Evolutionary conservation across 2,113 vertebrate genomes (phyloP), one percentile per base, ranked within the genome.

Genomic region (Panthera tigris): DNA sequence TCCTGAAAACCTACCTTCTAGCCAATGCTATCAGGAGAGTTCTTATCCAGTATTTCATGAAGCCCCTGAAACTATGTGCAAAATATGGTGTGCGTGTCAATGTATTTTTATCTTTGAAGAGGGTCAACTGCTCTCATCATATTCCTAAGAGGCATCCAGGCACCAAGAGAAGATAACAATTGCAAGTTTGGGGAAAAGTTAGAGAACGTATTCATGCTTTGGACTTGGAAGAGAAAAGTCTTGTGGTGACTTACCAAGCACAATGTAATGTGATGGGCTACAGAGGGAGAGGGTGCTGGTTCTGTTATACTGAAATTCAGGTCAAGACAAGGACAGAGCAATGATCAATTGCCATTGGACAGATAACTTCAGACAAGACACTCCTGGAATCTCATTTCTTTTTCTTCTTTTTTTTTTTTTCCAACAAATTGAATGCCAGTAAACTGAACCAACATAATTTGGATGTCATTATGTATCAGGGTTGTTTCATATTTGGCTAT

Each of bases 361-460:
- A 66, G 33, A 16, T n/a, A 52, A 27, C 21, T n/a, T 65, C 19
- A 65, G 2, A 68, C 7, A 63, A 1, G 31, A 50, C n/a, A 48
- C 14, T 19, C 31, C 19, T n/a, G 0, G 23, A 83, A 65, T 57
- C 18, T 61, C 45, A 33, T 73, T 79, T 61, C 52, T 29, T 79
- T 13, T 31, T 74, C 45, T 61, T 61, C 18, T 55, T 61, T 11
- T 9, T 61, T 23, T 25, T 48, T 65, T 52, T 66, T 36, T 12
- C 27, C 61, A 91, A 18, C 52, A 79, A 41, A 23, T 33, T 31
- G 16, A 73, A 36, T 55, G 11, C 19, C 33, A 45, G 10, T 16
- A 87, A 82, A 74, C 27, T 55, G 14, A 81, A 69, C n/a, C 73
- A 23, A 92, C 18, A 7, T 69, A 29, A 89, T 48, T 94, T 57